Base-by-base conservation (phyloP, 2,113 vertebrate species). In the Hyperopisus bebe region DNA sequence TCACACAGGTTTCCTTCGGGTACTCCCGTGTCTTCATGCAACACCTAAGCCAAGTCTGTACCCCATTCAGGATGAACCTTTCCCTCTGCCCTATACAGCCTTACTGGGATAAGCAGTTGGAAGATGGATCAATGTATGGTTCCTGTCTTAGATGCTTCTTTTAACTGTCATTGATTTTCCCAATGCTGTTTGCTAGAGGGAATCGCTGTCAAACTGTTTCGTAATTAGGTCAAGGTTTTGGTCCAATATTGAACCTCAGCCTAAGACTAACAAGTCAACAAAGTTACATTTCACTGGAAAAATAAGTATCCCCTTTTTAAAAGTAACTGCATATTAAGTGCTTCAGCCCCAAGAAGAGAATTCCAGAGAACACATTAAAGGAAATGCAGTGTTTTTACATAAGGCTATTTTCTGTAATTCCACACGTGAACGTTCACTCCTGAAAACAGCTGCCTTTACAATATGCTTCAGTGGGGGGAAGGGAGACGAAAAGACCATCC, bases 361-460 rank as follows among this genome's bases (percentile, higher is more conserved):
- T 89, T 50, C 50, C 13, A 13, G 24, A 35, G 27, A 42, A 47
- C 66, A 50, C 44, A 58, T 46, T 44, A 88, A 88, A 1, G 3
- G 51, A 70, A 88, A 35, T 51, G 8, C 44, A 46, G 13, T 66
- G 58, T 90, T 89, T 74, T 87, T 87, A 84, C 87, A 82, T 86
- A 80, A 90, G 4, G 90, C 80, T 86, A 87, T 91, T 44, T 91
- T 74, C 90, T 35, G 89, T 91, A 93, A 92, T 90, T 91, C 88
- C 88, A 88, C 88, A 90, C 5, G 44, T 51, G 42, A 88, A 83
- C 74, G 70, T 80, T 46, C 21, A n/a, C 82, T n/a, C 74, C 83
- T 89, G 10, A 89, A 62, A 66, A 93, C 93, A 94, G 91, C 90
- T 88, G 90, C 88, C 90, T 90, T 92, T 94, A 92, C 92, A 92